Conservation (phyloP, 35 echinoderm and acorn worm species). For the Anneissia japonica region DNA sequence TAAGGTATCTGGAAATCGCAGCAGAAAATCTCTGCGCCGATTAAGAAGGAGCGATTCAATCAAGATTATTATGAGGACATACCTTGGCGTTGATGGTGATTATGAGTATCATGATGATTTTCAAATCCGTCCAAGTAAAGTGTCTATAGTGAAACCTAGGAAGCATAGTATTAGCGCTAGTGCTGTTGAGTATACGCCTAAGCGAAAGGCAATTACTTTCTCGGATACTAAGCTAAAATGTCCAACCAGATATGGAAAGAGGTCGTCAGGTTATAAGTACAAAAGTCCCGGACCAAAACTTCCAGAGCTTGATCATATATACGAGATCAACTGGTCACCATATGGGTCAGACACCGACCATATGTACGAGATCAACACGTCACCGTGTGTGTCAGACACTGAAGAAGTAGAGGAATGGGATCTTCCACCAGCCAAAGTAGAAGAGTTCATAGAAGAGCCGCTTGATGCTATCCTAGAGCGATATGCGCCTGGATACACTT, state of each 20-base stretch:
- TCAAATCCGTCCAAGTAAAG: neutral
- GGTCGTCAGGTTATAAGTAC: neutral
- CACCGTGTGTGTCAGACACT: neutral
- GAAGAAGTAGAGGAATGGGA: neutral
- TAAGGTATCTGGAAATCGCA: neutral
- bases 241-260: neutral
- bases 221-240: neutral
- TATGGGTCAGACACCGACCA: neutral
- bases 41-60: neutral
- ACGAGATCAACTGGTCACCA: neutral
- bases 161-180: neutral
- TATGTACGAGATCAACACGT: neutral
- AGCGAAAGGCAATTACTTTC: neutral
- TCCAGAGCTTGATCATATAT: neutral
- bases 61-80: neutral
- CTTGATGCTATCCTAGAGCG: neutral
- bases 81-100: neutral
- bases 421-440: neutral
- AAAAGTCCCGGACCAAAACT: neutral
- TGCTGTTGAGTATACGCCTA: neutral
- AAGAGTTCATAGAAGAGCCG: neutral
- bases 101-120: neutral
- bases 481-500: neutral
- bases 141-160: neutral
- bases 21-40: neutral